Base-by-base conservation (phyloP, 2,888 invertebrate species). In the Cryptosula pallasiana region DNA sequence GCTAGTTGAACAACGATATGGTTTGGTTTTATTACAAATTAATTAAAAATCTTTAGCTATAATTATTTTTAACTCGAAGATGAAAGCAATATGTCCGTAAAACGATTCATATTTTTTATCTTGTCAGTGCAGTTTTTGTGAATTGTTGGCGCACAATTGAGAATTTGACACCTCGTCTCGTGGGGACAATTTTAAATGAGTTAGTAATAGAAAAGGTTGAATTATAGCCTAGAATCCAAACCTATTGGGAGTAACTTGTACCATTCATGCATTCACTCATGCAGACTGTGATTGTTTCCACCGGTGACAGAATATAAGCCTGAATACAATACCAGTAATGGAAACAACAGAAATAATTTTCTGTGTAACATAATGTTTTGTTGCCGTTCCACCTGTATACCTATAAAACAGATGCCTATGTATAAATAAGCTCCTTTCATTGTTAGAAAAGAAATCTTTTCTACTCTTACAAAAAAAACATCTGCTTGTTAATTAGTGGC, bases 401-500 rank as follows among this genome's bases (percentile, higher is more conserved):
- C 45, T 20, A 5, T 45, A 45, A 45, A 45, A 5, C 45, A 45
- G 45, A 45, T 45, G 45, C 45, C 45, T 20, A 20, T 20, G 20
- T 45, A 45, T 45, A 45, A 45, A 45, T 45, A 5, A 20, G 9
- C 20, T 5, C 45, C 45, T 45, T 45, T 20, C 20, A 45, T 45
- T 45, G 45, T 45, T 45, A 5, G 45, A 5, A 45, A 20, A 45
- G 45, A 45, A 13, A 13, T 63, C 32, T 29, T 27, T 34, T 63
- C 34, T 9, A 2, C 27, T 63, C 16, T 57, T 57, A 27, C 32
- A 3, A 27, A 63, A 63, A 63, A 63, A 63, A 63, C 63, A 63
- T 63, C 63, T 63, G 63, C 63, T 32, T 63, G 16, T 2, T 63
- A 63, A 63, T 63, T 63, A 63, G 13, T 25, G 27, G 27, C 32